Evolutionary conservation across 2,888 invertebrate genomes (phyloP), one percentile per base, ranked within the genome.

Genomic region (Biston stratarius): DNA sequence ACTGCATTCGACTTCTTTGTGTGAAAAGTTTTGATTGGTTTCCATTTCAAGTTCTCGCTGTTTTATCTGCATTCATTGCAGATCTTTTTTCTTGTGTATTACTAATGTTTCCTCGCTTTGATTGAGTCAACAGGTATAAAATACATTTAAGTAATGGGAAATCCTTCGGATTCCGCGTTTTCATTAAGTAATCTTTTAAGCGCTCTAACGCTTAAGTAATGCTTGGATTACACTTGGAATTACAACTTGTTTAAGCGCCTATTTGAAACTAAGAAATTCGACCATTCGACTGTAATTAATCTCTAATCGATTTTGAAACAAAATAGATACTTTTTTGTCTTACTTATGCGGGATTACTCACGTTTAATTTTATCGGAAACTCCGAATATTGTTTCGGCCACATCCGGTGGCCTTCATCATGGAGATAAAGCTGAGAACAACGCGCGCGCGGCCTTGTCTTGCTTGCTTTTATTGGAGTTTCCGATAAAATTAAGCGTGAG

Each of bases 1-100:
- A 82, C 83, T 86, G 84, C 82, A 84, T 84, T 83, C 80, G 80
- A 80, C 77, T 84, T 85, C 84, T 85, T 86, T 84, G 83, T 78
- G 77, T 77, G 74, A 75, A 81, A 90, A 90, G 75, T 89, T 90
- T 86, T 88, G 89, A 90, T 89, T 90, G 83, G 86, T 87, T 89
- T 83, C 74, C 81, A 83, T 80, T 75, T 77, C 76, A 80, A 82
- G 81, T 77, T 76, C 75, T 73, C 75, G 73, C 74, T 75, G 71
- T 78, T 81, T n/a, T 75, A 74, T 75, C 74, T 71, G 72, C 74
- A 74, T 80, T 78, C 75, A 73, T 72, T 69, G 69, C 57, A 53
- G 53, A 47, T 64, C 40, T 55, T 52, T 63, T 57, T 53, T 48
- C 47, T 36, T n/a, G 24, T 49, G 49, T 56, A 15, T 45, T 65